Base-by-base conservation (phyloP, 2,113 vertebrate genomes). In the Sylvietta virens region DNA sequence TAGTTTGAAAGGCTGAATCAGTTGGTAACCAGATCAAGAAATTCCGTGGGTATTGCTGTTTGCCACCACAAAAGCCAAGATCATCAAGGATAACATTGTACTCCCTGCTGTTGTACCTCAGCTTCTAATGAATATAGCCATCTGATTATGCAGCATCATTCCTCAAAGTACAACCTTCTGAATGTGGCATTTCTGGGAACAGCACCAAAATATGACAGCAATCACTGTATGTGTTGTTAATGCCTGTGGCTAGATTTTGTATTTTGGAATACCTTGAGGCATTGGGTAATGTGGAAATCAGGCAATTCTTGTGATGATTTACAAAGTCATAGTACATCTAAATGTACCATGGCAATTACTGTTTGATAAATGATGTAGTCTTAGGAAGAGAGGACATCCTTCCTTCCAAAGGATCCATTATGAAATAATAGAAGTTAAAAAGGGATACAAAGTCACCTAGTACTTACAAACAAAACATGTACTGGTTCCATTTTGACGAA, bases 171-270 rank as follows among this genome's bases (percentile, higher is more conserved):
- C 64, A 93, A 28, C 24, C 56, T 83, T 86, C 66, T 80, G 85
- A 95, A 91, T 48, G 71, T 95, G 77, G 71, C 90, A 86, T 90
- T 95, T 96, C 95, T 95, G 94, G 93, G 95, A 95, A 96, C 3
- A 62, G 93, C 51, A 96, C 92, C 93, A 94, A 95, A 86, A 70
- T 83, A 82, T 67, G 94, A 94, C 81, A 96, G 94, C 64, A 83
- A 56, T 92, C 82, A 66, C 51, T 86, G 81, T 60, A 70, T 83
- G 47, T 70, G 54, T 61, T 94, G 90, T 95, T 95, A 96, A 64
- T 61, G 76, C 91, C 94, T 94, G 64, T 80, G 91, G 95, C 72
- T 94, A 92, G 45, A 69, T 78, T 67, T 60, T 79, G 70, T 76
- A 39, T 71, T 92, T 74, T 76, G 45, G 80, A 90, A 92, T 57